phyloP scores from a whole-genome alignment of 35 echinoderm and acorn worm species.

The Eucidaris tribuloides region DNA sequence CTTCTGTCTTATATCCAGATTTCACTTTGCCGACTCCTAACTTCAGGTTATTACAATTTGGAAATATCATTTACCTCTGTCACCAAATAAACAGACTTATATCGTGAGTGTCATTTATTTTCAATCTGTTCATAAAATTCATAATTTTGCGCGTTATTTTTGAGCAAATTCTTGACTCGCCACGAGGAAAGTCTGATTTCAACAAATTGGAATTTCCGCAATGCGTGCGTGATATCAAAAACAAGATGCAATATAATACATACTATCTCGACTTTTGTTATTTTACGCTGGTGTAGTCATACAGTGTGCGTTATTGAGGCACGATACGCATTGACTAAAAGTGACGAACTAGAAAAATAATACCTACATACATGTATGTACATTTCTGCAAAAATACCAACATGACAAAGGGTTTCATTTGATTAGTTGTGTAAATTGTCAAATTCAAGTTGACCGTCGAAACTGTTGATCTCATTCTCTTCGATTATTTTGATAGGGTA shows the following conservation, averaged over 20 bases:
- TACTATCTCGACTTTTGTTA: too few relatives aligned
- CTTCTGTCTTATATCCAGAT: conserved; percentile 16
- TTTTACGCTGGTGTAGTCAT: too few relatives aligned
- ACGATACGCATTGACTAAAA: neutral
- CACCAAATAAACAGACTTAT: neutral
- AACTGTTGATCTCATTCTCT: neutral
- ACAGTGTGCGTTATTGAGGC: neutral
- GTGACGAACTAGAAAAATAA: neutral
- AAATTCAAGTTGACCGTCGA: too few relatives aligned
- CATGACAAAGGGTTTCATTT: neutral
- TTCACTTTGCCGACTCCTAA: neutral
- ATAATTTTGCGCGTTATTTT: neutral
- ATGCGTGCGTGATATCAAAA: neutral
- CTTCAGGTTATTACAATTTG: neutral
- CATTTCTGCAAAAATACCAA: too few relatives aligned
- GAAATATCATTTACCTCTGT: too few relatives aligned
- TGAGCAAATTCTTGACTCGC: neutral
- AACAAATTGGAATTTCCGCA: neutral
- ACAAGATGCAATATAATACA: too few relatives aligned
- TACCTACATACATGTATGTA: too few relatives aligned
- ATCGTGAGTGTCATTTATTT: neutral
- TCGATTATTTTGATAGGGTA: neutral
- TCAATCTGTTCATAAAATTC: neutral
- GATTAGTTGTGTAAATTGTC: neutral
- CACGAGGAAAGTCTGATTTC: neutral